These are phyloP conservation scores for Tautogolabrus adspersus DNA, from an alignment of 2,113 vertebrate genomes.

Conservation along the genomic window DNA sequence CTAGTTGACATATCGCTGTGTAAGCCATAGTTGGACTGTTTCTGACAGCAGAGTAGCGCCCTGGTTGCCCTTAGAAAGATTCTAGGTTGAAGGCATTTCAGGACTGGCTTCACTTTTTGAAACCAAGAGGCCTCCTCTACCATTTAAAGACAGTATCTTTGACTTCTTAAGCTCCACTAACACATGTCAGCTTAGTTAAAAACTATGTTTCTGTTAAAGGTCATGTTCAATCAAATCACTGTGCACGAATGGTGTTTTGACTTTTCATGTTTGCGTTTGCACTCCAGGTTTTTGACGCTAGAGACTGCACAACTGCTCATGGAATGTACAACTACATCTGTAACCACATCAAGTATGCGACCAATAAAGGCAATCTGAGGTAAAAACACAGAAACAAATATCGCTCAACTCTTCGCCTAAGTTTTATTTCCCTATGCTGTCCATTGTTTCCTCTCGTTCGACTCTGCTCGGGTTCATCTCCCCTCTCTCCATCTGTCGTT, in stretches of 20 bases:
- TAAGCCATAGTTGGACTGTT: too few relatives aligned
- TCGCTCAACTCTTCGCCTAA: background rate
- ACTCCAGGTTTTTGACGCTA: constrained; percentile 94
- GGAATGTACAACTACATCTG: constrained; percentile 99
- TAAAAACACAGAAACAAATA: constrained; percentile 63
- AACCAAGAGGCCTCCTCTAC: too few relatives aligned
- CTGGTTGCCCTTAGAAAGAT: too few relatives aligned
- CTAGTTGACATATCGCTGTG: too few relatives aligned
- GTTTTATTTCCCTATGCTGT: background rate
- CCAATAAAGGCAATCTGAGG: constrained; percentile 99
- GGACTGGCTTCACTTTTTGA: too few relatives aligned
- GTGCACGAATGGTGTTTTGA: background rate
- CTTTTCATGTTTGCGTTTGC: constrained; percentile 3
- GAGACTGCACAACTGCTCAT: constrained; percentile 96
- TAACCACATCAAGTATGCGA: constrained; percentile 98
- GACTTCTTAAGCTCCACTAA: background rate
- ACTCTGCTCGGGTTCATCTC: constrained; percentile 7
- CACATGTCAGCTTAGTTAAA: background rate
- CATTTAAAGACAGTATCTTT: background rate
- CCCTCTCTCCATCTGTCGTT: constrained; percentile 53
- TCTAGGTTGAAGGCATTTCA: too few relatives aligned
- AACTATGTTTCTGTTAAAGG: background rate
- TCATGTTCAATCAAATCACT: background rate
- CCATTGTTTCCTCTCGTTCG: constrained; percentile 20
- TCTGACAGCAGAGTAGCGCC: too few relatives aligned